phyloP scores from a whole-genome alignment of 2,797 vertebrate species.

The Bradypus variegatus region DNA sequence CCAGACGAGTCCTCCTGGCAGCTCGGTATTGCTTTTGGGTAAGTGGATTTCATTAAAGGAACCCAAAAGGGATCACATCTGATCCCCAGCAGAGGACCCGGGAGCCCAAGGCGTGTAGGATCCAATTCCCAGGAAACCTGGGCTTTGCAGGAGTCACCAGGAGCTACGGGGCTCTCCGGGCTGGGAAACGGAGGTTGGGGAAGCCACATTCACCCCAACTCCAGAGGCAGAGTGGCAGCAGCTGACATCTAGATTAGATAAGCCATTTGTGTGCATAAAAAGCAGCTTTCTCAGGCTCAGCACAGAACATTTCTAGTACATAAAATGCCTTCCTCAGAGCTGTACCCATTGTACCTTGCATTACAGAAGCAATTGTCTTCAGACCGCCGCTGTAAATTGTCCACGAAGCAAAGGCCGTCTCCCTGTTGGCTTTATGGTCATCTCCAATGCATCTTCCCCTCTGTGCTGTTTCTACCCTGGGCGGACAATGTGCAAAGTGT shows the following conservation, averaged over 20 bases:
- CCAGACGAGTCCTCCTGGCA: background rate
- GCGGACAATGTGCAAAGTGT: background rate
- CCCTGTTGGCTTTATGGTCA: background rate
- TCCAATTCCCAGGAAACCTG: background rate
- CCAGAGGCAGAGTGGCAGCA: background rate
- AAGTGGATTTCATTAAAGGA: background rate
- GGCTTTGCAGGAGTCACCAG: background rate
- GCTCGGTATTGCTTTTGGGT: background rate
- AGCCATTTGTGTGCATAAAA: background rate
- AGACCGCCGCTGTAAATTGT: background rate
- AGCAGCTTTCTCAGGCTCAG: background rate
- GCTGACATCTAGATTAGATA: background rate
- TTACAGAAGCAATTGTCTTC: background rate
- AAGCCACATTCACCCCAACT: background rate
- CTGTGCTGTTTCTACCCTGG: background rate
- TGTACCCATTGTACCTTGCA: background rate
- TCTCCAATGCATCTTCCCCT: background rate
- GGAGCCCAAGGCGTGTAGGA: background rate
- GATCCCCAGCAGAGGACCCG: background rate
- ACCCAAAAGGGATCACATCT: background rate
- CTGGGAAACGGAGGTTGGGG: background rate
- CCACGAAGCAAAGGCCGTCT: background rate
- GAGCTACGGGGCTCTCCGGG: background rate
- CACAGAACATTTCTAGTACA: slow-evolving; percentile 4
- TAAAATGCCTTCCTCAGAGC: background rate